Conservation (phyloP, 2,888 invertebrate genomes). For the Drosophila paramelanica region DNA sequence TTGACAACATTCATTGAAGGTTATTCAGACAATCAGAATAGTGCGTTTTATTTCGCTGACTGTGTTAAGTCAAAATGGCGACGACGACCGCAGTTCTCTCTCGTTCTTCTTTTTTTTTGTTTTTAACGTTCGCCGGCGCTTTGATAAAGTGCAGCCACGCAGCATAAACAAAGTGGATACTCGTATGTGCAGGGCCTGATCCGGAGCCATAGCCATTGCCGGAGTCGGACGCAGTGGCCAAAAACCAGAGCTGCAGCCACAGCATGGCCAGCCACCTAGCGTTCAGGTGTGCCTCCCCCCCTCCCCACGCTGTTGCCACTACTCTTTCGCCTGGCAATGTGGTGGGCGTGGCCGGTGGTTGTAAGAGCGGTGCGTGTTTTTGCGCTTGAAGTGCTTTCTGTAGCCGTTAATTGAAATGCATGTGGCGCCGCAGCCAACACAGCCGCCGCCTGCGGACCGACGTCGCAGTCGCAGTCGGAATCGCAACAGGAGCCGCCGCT, state of each 20-base stretch:
- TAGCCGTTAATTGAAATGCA: conserved; percentile 78
- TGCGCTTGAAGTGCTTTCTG: conserved; percentile 74
- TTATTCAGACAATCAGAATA: too few species aligned
- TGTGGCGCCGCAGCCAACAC: conserved; percentile 56
- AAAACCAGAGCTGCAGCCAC: conserved; percentile 16
- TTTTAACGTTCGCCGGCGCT: conserved; percentile 64
- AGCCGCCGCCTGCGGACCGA: conserved; percentile 11
- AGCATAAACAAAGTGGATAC: conserved; percentile 75
- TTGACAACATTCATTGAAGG: too few species aligned
- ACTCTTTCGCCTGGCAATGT: conserved; percentile 27
- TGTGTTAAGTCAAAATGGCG: conserved; percentile 68
- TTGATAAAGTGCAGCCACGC: conserved; percentile 78
- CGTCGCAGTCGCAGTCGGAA: background rate
- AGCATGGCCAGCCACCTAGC: conserved; percentile 10
- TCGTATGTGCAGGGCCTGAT: conserved; percentile 34
- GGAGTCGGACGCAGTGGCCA: background rate
- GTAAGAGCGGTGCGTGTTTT: conserved; percentile 69
- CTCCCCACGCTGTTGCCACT: background rate
- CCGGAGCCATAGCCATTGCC: background rate
- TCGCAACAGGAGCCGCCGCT: background rate
- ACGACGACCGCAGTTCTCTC: conserved; percentile 71
- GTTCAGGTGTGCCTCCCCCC: background rate
- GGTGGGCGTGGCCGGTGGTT: conserved; percentile 38
- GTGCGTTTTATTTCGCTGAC: background rate
- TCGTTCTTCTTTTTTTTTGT: conserved; percentile 51